phyloP scores from a whole-genome alignment of 2,797 vertebrate genomes.

The Natrix natrix region DNA sequence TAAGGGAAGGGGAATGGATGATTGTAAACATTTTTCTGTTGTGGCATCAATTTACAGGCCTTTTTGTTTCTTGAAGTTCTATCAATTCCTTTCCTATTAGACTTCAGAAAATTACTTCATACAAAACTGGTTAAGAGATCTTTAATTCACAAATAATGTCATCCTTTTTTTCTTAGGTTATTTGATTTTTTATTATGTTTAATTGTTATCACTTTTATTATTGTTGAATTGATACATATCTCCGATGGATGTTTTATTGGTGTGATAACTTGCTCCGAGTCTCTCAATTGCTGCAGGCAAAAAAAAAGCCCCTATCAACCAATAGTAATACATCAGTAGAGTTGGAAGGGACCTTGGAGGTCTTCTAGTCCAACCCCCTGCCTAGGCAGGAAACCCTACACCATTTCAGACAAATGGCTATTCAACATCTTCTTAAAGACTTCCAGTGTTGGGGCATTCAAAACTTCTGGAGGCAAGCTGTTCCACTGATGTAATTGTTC shows the following conservation, averaged over 20 bases:
- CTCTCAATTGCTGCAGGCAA: background rate
- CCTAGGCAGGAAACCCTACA: no score
- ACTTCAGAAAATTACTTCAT: background rate
- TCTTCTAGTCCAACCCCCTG: no score
- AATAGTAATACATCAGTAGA: no score
- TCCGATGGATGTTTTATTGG: background rate
- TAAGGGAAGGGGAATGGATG: background rate
- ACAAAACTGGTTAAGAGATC: background rate
- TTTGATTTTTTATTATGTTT: background rate
- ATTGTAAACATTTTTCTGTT: background rate
- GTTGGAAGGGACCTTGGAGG: no score
- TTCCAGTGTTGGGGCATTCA: no score
- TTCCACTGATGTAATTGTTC: no score
- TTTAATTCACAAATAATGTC: background rate
- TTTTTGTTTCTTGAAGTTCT: background rate
- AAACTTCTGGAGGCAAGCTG: no score
- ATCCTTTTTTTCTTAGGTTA: background rate
- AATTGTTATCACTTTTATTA: background rate
- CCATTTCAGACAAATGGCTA: no score
- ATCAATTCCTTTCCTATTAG: background rate
- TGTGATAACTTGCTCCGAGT: background rate
- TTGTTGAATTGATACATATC: background rate
- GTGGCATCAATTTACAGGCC: background rate
- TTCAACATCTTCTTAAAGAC: no score
- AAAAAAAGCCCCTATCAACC: background rate